Conservation (phyloP, 2,113 vertebrate genomes). For the Xyrauchen texanus region DNA sequence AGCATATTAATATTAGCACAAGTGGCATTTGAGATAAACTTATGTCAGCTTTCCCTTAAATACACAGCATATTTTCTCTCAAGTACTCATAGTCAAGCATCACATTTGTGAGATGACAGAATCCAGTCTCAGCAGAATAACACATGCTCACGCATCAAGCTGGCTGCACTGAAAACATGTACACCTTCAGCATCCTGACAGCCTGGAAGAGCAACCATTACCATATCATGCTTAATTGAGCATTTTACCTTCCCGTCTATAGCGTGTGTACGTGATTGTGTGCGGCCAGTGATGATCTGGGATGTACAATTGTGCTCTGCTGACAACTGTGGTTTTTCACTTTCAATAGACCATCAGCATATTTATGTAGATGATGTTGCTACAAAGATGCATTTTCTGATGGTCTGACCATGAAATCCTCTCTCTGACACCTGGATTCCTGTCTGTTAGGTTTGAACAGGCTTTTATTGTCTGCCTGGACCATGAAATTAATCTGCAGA, state of each 20-base stretch:
- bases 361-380: constrained; percentile 94
- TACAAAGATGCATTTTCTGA: constrained; percentile 95
- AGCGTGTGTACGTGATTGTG: constrained; percentile 85
- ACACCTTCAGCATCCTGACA: constrained; percentile 86
- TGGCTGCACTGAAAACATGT: constrained; percentile 89
- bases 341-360: constrained; percentile 93
- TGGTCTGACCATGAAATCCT: constrained; percentile 88
- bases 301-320: constrained; percentile 84
- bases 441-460: constrained; percentile 63
- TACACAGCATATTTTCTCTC: constrained; percentile 10
- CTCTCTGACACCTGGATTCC: constrained; percentile 77
- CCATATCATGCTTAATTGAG: constrained; percentile 98
- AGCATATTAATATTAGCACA: background rate
- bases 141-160: constrained; percentile 83
- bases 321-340: constrained; percentile 84
- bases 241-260: constrained; percentile 78
- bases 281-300: constrained; percentile 89
- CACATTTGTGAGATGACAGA: constrained; percentile 72
- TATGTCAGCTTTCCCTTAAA: constrained; percentile 15
- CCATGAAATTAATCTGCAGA: constrained; percentile 63
- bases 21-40: background rate
- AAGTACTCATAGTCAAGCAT: constrained; percentile 14
- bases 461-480: constrained; percentile 6
- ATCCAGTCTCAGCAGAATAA: constrained; percentile 91
- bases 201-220: constrained; percentile 93